Evolutionary conservation across 2,888 invertebrate genomes (phyloP).

Genomic region (Myopa testacea): DNA sequence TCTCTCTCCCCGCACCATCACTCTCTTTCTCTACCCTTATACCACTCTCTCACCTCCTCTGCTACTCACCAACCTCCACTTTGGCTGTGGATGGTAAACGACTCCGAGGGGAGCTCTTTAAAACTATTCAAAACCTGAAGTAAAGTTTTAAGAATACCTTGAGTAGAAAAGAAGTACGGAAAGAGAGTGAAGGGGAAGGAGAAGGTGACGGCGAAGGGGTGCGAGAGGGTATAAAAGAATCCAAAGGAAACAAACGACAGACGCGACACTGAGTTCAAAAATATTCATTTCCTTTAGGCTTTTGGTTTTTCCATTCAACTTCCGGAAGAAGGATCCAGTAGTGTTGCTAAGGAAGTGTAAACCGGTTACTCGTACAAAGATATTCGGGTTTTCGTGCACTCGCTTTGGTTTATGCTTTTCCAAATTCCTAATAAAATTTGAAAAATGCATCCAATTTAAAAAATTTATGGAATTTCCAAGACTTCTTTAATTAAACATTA

Average conservation of each 20-base stretch:
- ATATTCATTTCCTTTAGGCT: conserved; percentile 59
- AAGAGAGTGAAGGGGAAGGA: background rate
- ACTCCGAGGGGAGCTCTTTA: conserved; percentile 33
- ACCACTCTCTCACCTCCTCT: background rate
- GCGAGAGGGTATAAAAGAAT: background rate
- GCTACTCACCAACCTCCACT: background rate
- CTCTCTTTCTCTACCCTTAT: background rate
- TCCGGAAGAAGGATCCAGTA: background rate
- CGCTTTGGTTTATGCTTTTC: no score
- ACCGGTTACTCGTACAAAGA: background rate
- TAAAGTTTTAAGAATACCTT: background rate
- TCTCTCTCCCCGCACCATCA: background rate
- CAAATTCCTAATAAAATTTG: no score
- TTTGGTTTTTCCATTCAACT: conserved; percentile 53
- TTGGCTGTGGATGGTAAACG: conserved; percentile 1
- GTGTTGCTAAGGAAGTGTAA: background rate
- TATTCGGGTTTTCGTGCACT: no score
- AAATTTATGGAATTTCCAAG: no score
- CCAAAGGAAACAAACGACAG: background rate
- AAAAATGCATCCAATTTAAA: no score
- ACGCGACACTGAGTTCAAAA: conserved; percentile 17
- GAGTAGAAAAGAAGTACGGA: background rate
- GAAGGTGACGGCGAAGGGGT: background rate
- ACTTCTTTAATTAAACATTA: no score
- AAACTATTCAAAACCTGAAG: conserved; percentile 30